Percentiles rank a stretch among this genome's conserved stretches.
phyloP scores from a whole-genome alignment of 1,140 invertebrate species.

The Chlorops oryzae region DNA sequence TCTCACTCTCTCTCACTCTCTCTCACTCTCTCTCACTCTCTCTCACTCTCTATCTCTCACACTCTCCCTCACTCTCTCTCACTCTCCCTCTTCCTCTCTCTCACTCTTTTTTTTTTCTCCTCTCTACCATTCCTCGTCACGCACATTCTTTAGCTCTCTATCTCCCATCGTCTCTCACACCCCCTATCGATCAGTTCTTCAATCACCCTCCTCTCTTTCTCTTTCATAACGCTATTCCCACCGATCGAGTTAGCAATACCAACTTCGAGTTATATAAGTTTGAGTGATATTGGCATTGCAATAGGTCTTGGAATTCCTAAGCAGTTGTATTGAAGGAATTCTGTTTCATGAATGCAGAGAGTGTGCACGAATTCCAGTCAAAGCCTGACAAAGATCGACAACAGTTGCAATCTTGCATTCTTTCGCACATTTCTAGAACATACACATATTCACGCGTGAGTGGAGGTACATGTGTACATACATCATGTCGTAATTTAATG shows the following conservation, averaged over 20 bases:
- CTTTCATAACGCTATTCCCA: not conserved
- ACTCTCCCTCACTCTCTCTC: too few relatives aligned
- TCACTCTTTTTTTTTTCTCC: too few relatives aligned
- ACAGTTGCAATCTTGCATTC: not conserved
- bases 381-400: not conserved
- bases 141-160: not conserved
- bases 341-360: too few relatives aligned
- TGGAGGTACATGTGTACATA: too few relatives aligned
- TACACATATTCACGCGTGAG: too few relatives aligned
- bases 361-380: not conserved
- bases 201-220: not conserved
- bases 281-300: not conserved
- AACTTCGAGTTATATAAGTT: not conserved
- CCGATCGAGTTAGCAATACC: not conserved
- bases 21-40: too few relatives aligned
- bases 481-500: slow-evolving; percentile 11
- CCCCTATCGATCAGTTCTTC: not conserved
- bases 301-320: not conserved
- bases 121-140: not conserved
- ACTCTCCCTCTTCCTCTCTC: too few relatives aligned
- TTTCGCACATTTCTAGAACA: not conserved
- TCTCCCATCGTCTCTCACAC: not conserved
- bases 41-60: too few relatives aligned
- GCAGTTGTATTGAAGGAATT: not conserved
- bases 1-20: too few relatives aligned